Percentiles rank a stretch among this genome's conserved stretches.
Evolutionary conservation across 2,113 vertebrate genomes (phyloP).

Genomic region (Daubentonia madagascariensis): DNA sequence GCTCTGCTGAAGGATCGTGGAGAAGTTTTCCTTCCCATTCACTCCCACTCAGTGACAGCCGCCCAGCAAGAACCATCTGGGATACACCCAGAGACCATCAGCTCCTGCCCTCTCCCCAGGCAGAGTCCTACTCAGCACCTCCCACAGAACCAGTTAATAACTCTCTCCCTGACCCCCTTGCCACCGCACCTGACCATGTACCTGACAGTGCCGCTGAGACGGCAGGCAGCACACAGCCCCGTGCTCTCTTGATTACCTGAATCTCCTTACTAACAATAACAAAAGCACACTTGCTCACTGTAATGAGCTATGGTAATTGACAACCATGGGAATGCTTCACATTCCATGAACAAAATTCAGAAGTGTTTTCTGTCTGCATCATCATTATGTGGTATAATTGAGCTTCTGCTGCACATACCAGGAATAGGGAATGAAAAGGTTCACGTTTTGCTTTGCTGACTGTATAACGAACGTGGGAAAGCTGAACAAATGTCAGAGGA

Average conservation of each 20-base stretch:
- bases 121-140: neutral
- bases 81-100: neutral
- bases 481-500: neutral
- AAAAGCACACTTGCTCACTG: neutral
- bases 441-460: neutral
- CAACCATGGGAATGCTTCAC: neutral
- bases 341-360: neutral
- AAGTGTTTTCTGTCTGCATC: neutral
- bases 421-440: neutral
- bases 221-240: neutral
- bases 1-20: neutral
- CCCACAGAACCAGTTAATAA: neutral
- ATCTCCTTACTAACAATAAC: neutral
- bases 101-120: neutral
- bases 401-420: neutral
- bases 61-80: accelerated
- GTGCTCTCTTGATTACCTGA: slow-evolving; percentile 9
- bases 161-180: neutral
- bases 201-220: neutral
- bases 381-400: neutral
- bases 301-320: neutral
- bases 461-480: neutral
- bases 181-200: accelerated
- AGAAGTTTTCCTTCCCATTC: neutral
- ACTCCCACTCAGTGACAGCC: neutral